Conservation (phyloP, 2,888 invertebrate genomes). For the Hydropsyche betteni region DNA sequence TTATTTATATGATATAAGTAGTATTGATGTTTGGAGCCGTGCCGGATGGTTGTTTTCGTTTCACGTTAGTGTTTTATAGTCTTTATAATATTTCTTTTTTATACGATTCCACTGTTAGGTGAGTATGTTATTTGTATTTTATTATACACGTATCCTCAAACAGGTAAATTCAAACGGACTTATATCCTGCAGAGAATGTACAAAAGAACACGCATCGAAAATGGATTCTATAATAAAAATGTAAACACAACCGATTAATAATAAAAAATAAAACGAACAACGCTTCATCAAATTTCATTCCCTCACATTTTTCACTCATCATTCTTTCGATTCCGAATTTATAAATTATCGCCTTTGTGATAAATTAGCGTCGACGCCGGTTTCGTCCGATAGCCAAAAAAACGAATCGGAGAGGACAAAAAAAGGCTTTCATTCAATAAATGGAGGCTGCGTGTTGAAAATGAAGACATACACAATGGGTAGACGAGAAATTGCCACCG, state of each 20-base stretch:
- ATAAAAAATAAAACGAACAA: not conserved
- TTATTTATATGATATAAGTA: not conserved
- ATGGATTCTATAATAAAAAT: not conserved
- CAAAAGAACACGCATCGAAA: slow-evolving; percentile 12
- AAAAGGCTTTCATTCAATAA: slow-evolving; percentile 25
- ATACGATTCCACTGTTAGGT: slow-evolving; percentile 9
- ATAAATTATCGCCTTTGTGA: not conserved
- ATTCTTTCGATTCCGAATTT: no score
- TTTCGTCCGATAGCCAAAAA: not conserved
- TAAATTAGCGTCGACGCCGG: slow-evolving; percentile 11
- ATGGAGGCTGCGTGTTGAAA: slow-evolving; percentile 13
- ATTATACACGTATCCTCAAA: slow-evolving; percentile 16
- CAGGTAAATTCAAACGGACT: slow-evolving; percentile 30
- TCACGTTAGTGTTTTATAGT: not conserved
- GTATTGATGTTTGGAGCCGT: not conserved
- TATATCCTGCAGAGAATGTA: slow-evolving; percentile 20
- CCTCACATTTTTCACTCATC: no score
- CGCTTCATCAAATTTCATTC: not conserved
- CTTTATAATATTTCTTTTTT: slow-evolving; percentile 13
- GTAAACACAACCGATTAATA: not conserved
- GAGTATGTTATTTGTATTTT: slow-evolving; percentile 22
- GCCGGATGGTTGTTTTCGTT: not conserved
- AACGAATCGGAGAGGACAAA: not conserved
- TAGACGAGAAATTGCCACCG: slow-evolving; percentile 35
- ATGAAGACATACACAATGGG: slow-evolving; percentile 27